Percentiles rank a stretch among this genome's conserved stretches.
phyloP scores from a whole-genome alignment of 2,113 vertebrate genomes.

The Nettapus auritus region DNA sequence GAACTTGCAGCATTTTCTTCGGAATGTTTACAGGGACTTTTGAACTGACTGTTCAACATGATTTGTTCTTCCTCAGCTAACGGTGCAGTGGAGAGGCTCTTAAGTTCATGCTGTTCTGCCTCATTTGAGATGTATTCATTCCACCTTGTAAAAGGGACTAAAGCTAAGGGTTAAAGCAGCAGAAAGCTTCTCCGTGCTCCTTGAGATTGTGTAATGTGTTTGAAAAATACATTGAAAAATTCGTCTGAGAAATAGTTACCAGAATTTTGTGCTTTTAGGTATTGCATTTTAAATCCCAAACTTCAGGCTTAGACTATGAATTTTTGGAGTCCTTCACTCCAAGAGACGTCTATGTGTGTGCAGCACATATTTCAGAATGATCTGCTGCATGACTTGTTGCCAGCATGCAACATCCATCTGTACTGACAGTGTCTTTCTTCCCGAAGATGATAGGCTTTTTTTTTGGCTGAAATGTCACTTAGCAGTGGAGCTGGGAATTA shows the following conservation, averaged over 20 bases:
- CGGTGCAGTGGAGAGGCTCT: background rate
- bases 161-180: background rate
- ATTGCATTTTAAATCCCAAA: background rate
- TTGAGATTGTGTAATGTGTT: background rate
- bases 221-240: too few relatives aligned
- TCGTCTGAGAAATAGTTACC: background rate
- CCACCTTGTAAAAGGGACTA: background rate
- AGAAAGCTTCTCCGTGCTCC: background rate
- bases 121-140: background rate
- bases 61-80: background rate
- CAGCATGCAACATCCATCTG: conserved; percentile 12
- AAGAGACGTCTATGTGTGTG: background rate
- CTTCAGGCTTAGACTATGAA: background rate
- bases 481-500: conserved; percentile 35
- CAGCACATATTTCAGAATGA: background rate
- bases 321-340: background rate
- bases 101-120: background rate
- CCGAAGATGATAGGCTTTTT: background rate
- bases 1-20: background rate
- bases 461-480: background rate
- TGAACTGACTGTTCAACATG: background rate
- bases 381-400: background rate
- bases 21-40: background rate
- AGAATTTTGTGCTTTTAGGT: background rate
- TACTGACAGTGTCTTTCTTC: conserved; percentile 16